Evolutionary conservation across 2,888 invertebrate genomes (phyloP).

Genomic region (Calliphora vomitoria): DNA sequence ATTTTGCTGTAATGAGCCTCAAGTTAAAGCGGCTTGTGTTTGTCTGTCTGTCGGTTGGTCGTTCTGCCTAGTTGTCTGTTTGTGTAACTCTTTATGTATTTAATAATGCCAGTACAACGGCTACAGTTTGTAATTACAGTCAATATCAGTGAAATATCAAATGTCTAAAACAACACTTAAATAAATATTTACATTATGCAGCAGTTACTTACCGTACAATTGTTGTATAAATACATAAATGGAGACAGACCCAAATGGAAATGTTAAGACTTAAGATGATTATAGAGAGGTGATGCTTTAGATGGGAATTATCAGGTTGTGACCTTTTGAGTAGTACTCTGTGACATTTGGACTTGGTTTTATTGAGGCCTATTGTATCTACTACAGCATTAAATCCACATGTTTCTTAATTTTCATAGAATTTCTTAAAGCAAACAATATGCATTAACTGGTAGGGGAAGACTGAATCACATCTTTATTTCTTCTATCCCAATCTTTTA

Average conservation of each 20-base stretch:
- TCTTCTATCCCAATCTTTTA: no score
- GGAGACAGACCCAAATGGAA: conserved; percentile 25
- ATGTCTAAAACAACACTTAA: conserved; percentile 62
- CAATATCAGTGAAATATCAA: conserved; percentile 64
- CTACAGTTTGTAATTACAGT: conserved; percentile 62
- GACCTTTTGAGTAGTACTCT: no score
- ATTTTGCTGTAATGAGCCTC: conserved; percentile 35
- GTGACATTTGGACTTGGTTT: no score
- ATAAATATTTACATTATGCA: conserved; percentile 63
- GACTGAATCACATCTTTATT: no score
- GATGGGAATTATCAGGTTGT: no score
- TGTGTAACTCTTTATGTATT: conserved; percentile 18
- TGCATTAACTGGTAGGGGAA: no score
- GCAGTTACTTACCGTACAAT: conserved; percentile 52
- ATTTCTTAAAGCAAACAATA: no score
- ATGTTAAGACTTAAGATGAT: neutral
- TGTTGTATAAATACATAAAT: conserved; percentile 12
- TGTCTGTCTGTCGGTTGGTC: neutral
- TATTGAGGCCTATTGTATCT: no score
- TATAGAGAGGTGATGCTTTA: no score
- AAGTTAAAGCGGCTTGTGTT: conserved; percentile 54
- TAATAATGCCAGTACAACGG: conserved; percentile 29
- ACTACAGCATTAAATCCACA: no score
- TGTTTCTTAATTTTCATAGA: no score
- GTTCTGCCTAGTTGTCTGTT: conserved; percentile 5